Base-by-base conservation (phyloP, 2,797 vertebrate genomes). In the Sebastes elongatus region DNA sequence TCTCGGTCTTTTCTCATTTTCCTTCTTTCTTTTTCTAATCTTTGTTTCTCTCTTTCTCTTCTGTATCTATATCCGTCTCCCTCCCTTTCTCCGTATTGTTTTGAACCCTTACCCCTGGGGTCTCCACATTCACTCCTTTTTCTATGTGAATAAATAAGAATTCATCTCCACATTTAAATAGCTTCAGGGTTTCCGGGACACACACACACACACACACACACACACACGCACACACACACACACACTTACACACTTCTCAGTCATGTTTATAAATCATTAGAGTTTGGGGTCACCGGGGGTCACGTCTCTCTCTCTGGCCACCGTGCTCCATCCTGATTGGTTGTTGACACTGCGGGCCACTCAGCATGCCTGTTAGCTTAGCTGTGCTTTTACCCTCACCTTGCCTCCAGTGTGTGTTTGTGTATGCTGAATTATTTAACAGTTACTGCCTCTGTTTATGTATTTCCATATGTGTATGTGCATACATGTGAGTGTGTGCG, bases 211-310 rank as follows among this genome's bases (percentile, higher is more conserved):
- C 11, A 38, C 69, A 23, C 49, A 62, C 76, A 76, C 53, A 85
- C 81, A 78, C 78, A 82, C 80, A 85, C 11, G 25, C 69, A 46
- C 49, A 62, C 76, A 76, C 53, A 85, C 81, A 78, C 76, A 84
- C 83, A 75, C 80, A 13, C 32, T 81, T 78, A 78, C 79, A 84
- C 85, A 80, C 77, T 72, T 60, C 78, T 81, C 80, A 61, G 83
- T 88, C 78, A 75, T 94, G 90, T 94, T 92, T 93, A 91, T 89
- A 93, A 93, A 93, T 93, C 92, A 94, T 95, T 95, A 94, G 89
- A 90, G 86, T 89, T 62, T 22, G 76, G 84, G 94, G 92, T 93
- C 90, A 93, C 81, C 30, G 9, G 75, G 78, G 93, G 94, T 95
- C 91, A 80, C 79, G 13, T 77, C 80, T 89, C 74, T 71, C 83